Evolutionary conservation across 2,888 invertebrate genomes (phyloP), one percentile per base, ranked within the genome.

Genomic region (Hartigia nigra): DNA sequence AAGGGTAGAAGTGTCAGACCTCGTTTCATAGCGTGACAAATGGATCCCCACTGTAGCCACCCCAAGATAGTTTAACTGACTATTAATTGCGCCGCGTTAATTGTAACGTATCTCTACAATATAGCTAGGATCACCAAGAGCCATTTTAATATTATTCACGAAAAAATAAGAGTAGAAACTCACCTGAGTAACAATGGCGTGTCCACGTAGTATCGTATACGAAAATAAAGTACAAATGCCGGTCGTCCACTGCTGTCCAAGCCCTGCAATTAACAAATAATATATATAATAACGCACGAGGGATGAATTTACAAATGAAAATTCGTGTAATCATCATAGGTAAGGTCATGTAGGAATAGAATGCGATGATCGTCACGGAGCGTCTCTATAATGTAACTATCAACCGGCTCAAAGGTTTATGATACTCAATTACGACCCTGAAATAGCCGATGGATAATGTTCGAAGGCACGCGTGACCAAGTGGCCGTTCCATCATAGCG

Each of bases 141-240:
- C 55, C 2, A 23, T 55, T 5, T 55, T 55, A 9, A 23, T 0
- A 55, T 55, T 55, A 35, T 35, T 35, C n/a, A n/a, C n/a, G 35
- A 35, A 35, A 2, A 55, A 55, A 23, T 1, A 37, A 39, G 4
- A 39, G 9, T 1, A 39, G 1, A 74, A 78, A 85, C 86, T 91
- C 91, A 94, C 94, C 97, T 95, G 90, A 98, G 93, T 84, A 98
- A 94, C 87, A 97, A 94, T 82, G 97, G 97, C 90, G 97, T 97
- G 93, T 98, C 98, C 89, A 98, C 96, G 93, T 98, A 98, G 92
- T 97, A 98, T 92, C 98, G 97, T 89, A 98, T 97, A 86, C 97
- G 95, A 91, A 98, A 96, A 92, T 97, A 96, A 91, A 98, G 94
- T 88, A 96, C 96, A 89, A 98, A 94, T 82, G 97, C 95, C 81